These are phyloP conservation scores for Probaryconus sp. DNA, from an alignment of 1,140 invertebrate genomes.

Conservation along the genomic window DNA sequence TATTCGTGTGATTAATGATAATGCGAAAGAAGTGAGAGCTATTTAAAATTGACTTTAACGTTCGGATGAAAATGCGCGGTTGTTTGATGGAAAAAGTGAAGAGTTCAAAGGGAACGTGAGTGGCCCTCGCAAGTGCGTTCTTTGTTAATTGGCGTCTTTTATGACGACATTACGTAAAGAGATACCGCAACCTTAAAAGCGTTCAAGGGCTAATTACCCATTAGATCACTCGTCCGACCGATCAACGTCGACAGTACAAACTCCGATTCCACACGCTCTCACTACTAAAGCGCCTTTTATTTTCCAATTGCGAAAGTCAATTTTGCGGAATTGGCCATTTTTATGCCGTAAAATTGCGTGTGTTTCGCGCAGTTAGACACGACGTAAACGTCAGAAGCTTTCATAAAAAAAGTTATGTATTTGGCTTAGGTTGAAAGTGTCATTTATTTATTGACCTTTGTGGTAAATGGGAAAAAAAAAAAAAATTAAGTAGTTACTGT, in stretches of 20 bases:
- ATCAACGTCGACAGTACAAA: slow-evolving; percentile 40
- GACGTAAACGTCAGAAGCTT: slow-evolving; percentile 9
- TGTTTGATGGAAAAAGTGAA: slow-evolving; percentile 10
- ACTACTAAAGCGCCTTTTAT: not conserved
- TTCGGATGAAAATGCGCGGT: slow-evolving; percentile 5
- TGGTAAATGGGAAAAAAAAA: not conserved
- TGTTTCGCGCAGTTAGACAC: no score
- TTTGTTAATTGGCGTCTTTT: slow-evolving; percentile 52
- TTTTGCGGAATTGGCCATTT: no score
- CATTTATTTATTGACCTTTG: no score
- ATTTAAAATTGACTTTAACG: not conserved
- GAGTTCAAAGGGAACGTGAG: slow-evolving; percentile 23
- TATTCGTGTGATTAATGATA: not conserved
- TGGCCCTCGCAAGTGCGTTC: slow-evolving; percentile 9
- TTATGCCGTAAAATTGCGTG: no score
- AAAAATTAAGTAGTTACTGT: not conserved
- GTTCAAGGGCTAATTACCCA: slow-evolving; percentile 67
- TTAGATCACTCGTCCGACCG: slow-evolving; percentile 60
- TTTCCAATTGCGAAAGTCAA: slow-evolving; percentile 7
- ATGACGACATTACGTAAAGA: slow-evolving; percentile 61
- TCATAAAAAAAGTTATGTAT: slow-evolving; percentile 10
- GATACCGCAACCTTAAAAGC: slow-evolving; percentile 70
- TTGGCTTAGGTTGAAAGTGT: no score
- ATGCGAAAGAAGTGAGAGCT: not conserved
- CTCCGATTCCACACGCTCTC: slow-evolving; percentile 10